Base-by-base conservation (phyloP, 2,113 vertebrate species). In the human (Homo sapiens) region DNA sequence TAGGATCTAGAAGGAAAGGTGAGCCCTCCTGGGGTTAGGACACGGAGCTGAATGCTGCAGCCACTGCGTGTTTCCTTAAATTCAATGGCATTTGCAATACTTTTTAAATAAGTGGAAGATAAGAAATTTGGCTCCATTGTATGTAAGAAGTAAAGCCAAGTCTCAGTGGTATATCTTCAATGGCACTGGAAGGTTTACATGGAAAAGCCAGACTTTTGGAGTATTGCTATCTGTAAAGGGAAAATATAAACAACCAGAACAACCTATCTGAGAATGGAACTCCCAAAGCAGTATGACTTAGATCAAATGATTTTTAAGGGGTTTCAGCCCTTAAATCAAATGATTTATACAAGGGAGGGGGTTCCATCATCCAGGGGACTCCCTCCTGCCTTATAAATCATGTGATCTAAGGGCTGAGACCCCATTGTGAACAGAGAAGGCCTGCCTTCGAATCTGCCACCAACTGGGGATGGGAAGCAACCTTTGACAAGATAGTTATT, bases 371-470 rank as follows among this genome's bases (percentile, higher is more conserved):
- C 30, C 61, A 64, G 27, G 61, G 27, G 27, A 6, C 27, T 6
- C 6, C 30, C 1, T 52, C 2, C 22, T 1, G 18, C 17, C 48
- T 43, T 18, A 70, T 1, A 93, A 70, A 66, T 12, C 30, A 11
- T 5, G 16, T 20, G 8, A 22, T 13, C 43, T 20, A 12, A 85
- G 59, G 30, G 6, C 18, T 8, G 27, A 32, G 8, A 38, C 10
- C 5, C 17, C 0, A 1, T 22, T 1, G 0, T 59, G 52, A 57
- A 22, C 16, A 72, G 61, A 30, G 5, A 75, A 40, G 18, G 5
- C 3, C 68, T 45, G 20, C 1, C 16, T 8, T n/a, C 0, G 1
- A 3, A 32, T 32, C 66, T 16, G 17, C 43, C 2, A 16, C 55
- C 50, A 12, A 57, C 78, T 13, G 6, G 13, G 27, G 14, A 18